Percentiles rank a stretch among this genome's conserved stretches.
phyloP scores from a whole-genome alignment of 2,888 invertebrate species.

The Coenonympha arcania region DNA sequence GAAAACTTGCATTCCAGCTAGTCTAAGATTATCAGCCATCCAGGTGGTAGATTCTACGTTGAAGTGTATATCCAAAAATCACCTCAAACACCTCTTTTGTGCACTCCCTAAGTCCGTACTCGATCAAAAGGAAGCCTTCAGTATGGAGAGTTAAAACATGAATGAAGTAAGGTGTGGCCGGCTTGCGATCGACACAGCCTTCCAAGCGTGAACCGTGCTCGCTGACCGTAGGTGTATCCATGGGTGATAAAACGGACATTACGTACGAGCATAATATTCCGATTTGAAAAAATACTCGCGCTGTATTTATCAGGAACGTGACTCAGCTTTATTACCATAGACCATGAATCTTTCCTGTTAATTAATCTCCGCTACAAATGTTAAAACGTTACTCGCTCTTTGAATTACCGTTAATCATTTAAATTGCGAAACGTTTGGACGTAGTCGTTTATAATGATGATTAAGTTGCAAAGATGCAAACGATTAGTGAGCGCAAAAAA shows the following conservation, averaged over 20 bases:
- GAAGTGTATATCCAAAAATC: too few species aligned
- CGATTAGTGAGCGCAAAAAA: conserved; percentile 4
- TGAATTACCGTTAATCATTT: not conserved
- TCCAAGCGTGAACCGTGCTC: not conserved
- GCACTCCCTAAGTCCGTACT: too few species aligned
- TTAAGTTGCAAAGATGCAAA: conserved; percentile 8
- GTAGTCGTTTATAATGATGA: conserved; percentile 10
- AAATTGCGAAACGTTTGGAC: not conserved
- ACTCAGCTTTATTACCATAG: not conserved
- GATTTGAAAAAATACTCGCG: too few species aligned
- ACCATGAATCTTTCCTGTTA: not conserved
- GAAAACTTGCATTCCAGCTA: too few species aligned
- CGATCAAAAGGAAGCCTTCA: too few species aligned
- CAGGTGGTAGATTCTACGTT: too few species aligned
- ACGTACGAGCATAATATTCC: too few species aligned
- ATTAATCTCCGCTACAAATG: not conserved
- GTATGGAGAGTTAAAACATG: not conserved
- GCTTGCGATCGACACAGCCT: not conserved
- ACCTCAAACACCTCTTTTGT: too few species aligned
- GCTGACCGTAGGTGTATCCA: not conserved
- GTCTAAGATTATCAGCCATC: too few species aligned
- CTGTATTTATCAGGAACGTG: not conserved
- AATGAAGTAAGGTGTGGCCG: not conserved
- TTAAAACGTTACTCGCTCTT: not conserved
- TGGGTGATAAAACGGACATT: not conserved